Percentiles rank a stretch among this genome's conserved stretches.
Evolutionary conservation across 2,797 vertebrate genomes (phyloP).

Genomic region (Triplophysa yarkandensis): DNA sequence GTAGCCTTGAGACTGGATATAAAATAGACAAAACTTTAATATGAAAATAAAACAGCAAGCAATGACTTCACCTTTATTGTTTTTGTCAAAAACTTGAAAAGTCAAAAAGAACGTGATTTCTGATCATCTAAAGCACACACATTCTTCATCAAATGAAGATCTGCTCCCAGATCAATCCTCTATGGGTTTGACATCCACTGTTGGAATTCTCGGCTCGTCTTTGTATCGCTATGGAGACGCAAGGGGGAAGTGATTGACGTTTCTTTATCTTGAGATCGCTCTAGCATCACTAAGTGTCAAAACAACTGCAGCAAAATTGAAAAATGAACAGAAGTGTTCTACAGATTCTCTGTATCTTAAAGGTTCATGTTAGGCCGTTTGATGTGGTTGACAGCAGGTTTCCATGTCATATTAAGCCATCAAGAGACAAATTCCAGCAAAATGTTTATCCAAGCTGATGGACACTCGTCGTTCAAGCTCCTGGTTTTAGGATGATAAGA

Average conservation of each 20-base stretch:
- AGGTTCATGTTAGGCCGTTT: background rate
- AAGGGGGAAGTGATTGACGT: conserved; percentile 40
- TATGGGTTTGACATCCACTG: too few relatives aligned
- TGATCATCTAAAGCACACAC: too few relatives aligned
- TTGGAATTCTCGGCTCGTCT: conserved; percentile 30
- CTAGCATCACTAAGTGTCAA: conserved; percentile 23
- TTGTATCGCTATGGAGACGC: conserved; percentile 14
- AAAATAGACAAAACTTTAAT: too few relatives aligned
- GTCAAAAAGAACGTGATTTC: too few relatives aligned
- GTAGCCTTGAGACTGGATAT: background rate
- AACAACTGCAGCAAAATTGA: conserved; percentile 42
- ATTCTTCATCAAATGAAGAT: too few relatives aligned
- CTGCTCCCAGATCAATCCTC: too few relatives aligned
- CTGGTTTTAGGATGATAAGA: background rate
- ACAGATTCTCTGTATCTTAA: conserved; percentile 24
- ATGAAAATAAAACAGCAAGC: background rate
- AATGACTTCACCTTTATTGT: background rate
- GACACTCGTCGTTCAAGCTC: background rate
- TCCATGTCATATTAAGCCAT: conserved; percentile 26
- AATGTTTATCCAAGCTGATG: conserved; percentile 5
- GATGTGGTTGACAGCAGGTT: conserved; percentile 7
- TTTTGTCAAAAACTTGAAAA: too few relatives aligned
- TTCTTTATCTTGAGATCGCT: conserved; percentile 43
- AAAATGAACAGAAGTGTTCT: conserved; percentile 34
- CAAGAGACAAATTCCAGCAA: conserved; percentile 9